phyloP scores from a whole-genome alignment of 1,140 invertebrate species.

The Drosophila tsacasi region DNA sequence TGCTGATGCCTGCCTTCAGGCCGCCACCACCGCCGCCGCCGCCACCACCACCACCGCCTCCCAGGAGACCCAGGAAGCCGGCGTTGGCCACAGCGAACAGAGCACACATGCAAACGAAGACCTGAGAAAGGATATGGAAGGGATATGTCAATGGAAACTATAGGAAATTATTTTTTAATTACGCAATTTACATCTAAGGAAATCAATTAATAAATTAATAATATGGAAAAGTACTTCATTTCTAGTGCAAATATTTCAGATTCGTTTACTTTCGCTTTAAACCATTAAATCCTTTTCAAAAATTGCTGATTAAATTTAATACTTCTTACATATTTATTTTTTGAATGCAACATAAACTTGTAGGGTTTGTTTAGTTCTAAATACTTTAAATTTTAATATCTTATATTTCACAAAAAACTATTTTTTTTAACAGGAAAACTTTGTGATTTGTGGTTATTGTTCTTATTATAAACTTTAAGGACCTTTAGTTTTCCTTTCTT shows the following conservation, averaged over 20 bases:
- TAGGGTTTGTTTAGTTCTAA: too few relatives aligned
- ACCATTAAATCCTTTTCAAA: neutral
- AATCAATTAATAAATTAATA: neutral
- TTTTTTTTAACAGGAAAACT: neutral
- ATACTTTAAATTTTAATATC: neutral
- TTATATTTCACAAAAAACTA: neutral
- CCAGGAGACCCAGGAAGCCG: conserved; percentile 69
- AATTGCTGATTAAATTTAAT: neutral
- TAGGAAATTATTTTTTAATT: too few relatives aligned
- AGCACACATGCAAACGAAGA: conserved; percentile 77
- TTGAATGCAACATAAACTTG: neutral
- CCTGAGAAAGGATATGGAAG: conserved; percentile 19
- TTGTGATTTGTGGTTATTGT: neutral
- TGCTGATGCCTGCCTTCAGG: conserved; percentile 49
- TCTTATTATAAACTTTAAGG: neutral
- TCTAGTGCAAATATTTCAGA: too few relatives aligned
- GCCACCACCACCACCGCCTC: conserved; percentile 58
- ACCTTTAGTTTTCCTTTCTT: neutral
- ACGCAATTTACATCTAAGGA: neutral
- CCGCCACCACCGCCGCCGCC: conserved; percentile 25
- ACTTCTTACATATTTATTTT: neutral
- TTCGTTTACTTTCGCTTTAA: neutral
- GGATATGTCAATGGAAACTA: neutral
- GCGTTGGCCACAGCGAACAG: conserved; percentile 77
- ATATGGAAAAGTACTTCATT: neutral